Base-by-base conservation (phyloP, 2,113 vertebrate species). In the Leptodactylus fuscus region DNA sequence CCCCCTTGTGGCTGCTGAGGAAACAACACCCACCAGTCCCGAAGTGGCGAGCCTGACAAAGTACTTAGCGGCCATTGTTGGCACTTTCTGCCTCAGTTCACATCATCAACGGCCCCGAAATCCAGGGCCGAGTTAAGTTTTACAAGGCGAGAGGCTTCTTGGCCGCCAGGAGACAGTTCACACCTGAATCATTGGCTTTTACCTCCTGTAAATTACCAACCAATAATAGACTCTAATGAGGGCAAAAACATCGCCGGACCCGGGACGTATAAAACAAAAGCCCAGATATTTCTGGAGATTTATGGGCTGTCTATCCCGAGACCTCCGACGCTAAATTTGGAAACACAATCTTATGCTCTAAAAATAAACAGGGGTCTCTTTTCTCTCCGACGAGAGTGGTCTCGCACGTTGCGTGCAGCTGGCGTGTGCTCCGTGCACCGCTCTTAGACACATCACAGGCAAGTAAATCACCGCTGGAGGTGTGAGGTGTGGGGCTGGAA, bases 401-500 rank as follows among this genome's bases (percentile, higher is more conserved):
- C 48, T 53, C 24, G 65, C 65, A 71, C 81, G 48, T 70, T 32
- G 27, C 27, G 48, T 15, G 32, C 11, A 69, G 10, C 48, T 82
- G 81, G 81, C 44, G 44, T n/a, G n/a, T n/a, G n/a, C n/a, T 18
- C 44, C 3, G 60, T 8, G 15, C 38, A 2, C 6, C 4, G 41
- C 20, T 36, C 32, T 49, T 69, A 81, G 48, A 69, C 48, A 81
- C n/a, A 49, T 41, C 46, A 10, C 60, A 6, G 55, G 58, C 22
- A 11, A 49, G 67, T 81, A 49, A 81, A 69, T 81, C 62, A 81
- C n/a, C n/a, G n/a, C n/a, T n/a, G n/a, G n/a, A n/a, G n/a, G n/a
- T n/a, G n/a, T n/a, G n/a, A n/a, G n/a, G n/a, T n/a, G 22, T 8
- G 32, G 34, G 20, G 8, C 3, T 5, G 10, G n/a, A n/a, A 41